Base-by-base conservation (phyloP, 2,113 vertebrate genomes). In the Nothocercus julius region DNA sequence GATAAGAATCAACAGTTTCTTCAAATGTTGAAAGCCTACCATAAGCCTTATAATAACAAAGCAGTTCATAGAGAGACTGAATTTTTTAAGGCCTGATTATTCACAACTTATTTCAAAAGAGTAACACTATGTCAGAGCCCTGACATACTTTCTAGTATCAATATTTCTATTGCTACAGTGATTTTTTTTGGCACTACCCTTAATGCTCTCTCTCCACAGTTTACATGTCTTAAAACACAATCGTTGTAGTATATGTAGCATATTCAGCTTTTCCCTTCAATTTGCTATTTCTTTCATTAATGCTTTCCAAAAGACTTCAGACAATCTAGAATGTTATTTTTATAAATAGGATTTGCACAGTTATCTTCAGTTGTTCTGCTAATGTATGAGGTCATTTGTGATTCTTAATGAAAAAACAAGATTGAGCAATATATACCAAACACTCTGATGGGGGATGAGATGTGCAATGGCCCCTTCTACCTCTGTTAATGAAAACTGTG, bases 211-310 rank as follows among this genome's bases (percentile, higher is more conserved):
- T 32, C 59, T 66, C 28, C 28, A 28, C 28, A 47, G 11, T 40
- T 64, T 53, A 40, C 9, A 22, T 4, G 7, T 42, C 54, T 87
- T 62, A 82, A 85, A 85, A 61, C 18, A 36, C 18, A 42, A 18
- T 45, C 20, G 9, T 38, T 69, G 25, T 40, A 64, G 63, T n/a
- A 42, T n/a, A 42, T 64, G 25, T 40, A 68, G 63, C 32, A 42
- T n/a, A 47, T 80, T 69, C 27, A 85, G 59, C 16, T 44, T 89
- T 80, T 72, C 5, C 36, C 72, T 80, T 80, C 18, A 58, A 11
- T 66, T 81, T 89, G 85, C 59, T 85, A 14, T 13, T 96, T 30
- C 27, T 80, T 94, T 73, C 44, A 82, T 77, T 61, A 85, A 77
- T 2, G 3, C 84, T 82, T 87, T 80, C 20, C 28, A 32, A 53